Evolutionary conservation across 2,113 vertebrate genomes (phyloP).

Genomic region (Shinisaurus crocodilurus): DNA sequence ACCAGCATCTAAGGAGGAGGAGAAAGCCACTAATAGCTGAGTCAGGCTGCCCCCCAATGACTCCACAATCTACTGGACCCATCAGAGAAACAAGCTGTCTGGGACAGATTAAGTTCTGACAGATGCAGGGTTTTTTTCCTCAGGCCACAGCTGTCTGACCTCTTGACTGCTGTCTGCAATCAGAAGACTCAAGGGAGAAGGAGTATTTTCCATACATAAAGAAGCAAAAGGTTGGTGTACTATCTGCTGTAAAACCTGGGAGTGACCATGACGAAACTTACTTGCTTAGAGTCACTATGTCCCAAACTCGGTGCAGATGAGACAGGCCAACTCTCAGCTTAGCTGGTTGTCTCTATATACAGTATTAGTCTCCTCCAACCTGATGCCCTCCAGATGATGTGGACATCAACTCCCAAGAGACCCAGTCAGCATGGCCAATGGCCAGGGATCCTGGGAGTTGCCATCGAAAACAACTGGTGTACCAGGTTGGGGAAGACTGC

Average conservation of each 20-base stretch:
- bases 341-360: neutral
- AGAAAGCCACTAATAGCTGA: neutral
- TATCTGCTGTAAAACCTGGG: neutral
- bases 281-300: neutral
- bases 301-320: neutral
- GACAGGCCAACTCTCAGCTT: too few species aligned
- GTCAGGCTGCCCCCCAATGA: slow-evolving; percentile 14
- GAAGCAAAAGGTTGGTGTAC: neutral
- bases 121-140: neutral
- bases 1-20: neutral
- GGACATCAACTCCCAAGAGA: too few species aligned
- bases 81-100: slow-evolving; percentile 15
- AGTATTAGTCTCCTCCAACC: neutral
- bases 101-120: neutral
- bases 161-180: slow-evolving; percentile 11
- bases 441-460: neutral
- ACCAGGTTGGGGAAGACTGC: neutral
- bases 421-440: too few species aligned
- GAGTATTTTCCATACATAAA: slow-evolving; percentile 8
- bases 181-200: slow-evolving; percentile 10
- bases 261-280: neutral
- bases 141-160: neutral
- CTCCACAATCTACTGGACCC: slow-evolving; percentile 4
- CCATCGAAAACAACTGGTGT: neutral
- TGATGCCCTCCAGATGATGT: too few species aligned